Conservation (phyloP, 2,113 vertebrate genomes). For the Smithornis capensis region DNA sequence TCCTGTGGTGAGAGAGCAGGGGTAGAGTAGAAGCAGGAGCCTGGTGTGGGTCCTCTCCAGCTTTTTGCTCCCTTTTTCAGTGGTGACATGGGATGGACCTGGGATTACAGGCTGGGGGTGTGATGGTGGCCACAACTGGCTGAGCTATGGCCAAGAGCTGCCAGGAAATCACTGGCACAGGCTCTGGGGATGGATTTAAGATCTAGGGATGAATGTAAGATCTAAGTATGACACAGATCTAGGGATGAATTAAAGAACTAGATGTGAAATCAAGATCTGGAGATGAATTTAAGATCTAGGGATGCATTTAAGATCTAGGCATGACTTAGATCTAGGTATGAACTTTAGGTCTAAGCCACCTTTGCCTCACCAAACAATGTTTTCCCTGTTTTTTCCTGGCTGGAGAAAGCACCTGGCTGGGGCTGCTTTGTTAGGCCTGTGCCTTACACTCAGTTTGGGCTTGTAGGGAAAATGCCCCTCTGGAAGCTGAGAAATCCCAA, state of each 20-base stretch:
- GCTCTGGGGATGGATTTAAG: background rate
- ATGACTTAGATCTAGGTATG: background rate
- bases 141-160: background rate
- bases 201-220: background rate
- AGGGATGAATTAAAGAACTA: background rate
- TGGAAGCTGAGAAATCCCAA: background rate
- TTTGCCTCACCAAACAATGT: background rate
- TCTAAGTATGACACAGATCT: background rate
- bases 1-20: background rate
- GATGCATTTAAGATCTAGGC: background rate
- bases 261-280: fast-evolving
- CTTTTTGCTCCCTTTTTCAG: background rate
- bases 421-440: background rate
- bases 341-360: background rate
- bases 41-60: fast-evolving
- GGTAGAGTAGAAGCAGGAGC: background rate
- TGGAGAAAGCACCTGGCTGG: background rate
- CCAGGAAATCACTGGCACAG: background rate
- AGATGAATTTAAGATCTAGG: no score
- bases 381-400: background rate
- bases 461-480: background rate
- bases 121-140: background rate
- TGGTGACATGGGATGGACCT: fast-evolving
- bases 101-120: fast-evolving
- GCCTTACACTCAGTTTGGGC: background rate